These are phyloP conservation scores for Acanthosoma haemorrhoidale DNA, from an alignment of 2,888 invertebrate genomes.

Conservation along the genomic window DNA sequence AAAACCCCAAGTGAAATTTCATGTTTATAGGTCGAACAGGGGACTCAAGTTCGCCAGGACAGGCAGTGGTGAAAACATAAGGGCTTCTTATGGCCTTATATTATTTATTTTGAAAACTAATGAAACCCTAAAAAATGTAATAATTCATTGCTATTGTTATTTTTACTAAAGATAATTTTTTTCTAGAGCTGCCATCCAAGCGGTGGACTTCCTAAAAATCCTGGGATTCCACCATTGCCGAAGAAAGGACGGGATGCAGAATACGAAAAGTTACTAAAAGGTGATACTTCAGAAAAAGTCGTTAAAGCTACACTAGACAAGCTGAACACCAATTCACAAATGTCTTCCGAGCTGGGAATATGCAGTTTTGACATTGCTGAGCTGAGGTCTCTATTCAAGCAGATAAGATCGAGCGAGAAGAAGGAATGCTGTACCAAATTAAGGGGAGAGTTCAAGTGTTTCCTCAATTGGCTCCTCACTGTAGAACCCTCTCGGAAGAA, in stretches of 20 bases:
- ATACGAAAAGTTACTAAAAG: conserved; percentile 13
- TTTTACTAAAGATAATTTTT: no score
- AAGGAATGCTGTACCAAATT: not conserved
- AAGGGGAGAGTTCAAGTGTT: conserved; percentile 8
- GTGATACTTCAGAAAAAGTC: not conserved
- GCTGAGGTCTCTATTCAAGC: not conserved
- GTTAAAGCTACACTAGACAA: not conserved
- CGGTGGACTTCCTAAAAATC: conserved; percentile 14
- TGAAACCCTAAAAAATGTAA: no score
- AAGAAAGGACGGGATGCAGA: not conserved
- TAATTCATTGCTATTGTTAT: no score
- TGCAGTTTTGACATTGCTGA: not conserved
- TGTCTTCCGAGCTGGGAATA: conserved; percentile 16
- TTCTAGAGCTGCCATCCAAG: not conserved
- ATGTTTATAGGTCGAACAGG: no score
- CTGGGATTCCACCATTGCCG: not conserved
- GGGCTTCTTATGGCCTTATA: no score
- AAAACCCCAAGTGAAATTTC: no score
- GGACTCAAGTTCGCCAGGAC: no score
- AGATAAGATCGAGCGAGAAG: not conserved
- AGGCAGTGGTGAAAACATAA: no score
- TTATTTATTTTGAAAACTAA: no score
- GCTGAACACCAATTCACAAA: not conserved
- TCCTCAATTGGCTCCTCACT: conserved; percentile 11
- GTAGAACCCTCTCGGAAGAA: conserved; percentile 1